Base-by-base conservation (phyloP, 1,140 invertebrate species). In the Teleogryllus occipitalis region DNA sequence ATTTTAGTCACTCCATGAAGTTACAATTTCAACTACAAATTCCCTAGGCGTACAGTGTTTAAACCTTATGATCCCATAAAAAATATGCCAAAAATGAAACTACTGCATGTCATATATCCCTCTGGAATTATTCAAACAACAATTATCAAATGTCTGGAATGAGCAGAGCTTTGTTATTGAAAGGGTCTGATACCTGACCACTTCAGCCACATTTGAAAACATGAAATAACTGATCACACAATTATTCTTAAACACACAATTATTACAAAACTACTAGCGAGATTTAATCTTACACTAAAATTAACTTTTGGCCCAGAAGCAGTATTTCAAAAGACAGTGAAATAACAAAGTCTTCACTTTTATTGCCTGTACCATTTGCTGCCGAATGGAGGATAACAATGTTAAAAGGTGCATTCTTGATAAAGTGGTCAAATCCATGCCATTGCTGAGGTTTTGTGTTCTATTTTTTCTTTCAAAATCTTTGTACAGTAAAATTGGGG, bases 401-500 rank as follows among this genome's bases (percentile, higher is more conserved):
- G 65, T 39, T 78, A 49, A 48, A 76, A 77, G 47, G 76, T 77
- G 76, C 76, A 77, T 77, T 77, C 47, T 77, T 77, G 47, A 77
- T 48, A 72, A 74, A 78, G 73, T 73, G 78, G 78, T 78, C 78
- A 78, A 48, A 78, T 73, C 54, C 78, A 72, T 78, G 47, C 54
- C 78, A 78, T 65, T 78, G 21, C 39, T 78, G 48, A 73, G 54
- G 78, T 14, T 78, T 21, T 73, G 27, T 72, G 78, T 78, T 65
- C 47, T 77, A 47, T 77, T 48, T 77, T 76, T 22, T 21, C 46
- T 77, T 77, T 77, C 78, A 47, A 79, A 79, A 76, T 77, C 79
- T 80, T 80, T 80, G 79, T 80, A 80, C 79, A 80, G 79, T 79
- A 80, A 80, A 77, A 80, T 77, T 78, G 79, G 79, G 79, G 48